Conservation (phyloP, 2,113 vertebrate genomes). For the Corythaeola cristata region DNA sequence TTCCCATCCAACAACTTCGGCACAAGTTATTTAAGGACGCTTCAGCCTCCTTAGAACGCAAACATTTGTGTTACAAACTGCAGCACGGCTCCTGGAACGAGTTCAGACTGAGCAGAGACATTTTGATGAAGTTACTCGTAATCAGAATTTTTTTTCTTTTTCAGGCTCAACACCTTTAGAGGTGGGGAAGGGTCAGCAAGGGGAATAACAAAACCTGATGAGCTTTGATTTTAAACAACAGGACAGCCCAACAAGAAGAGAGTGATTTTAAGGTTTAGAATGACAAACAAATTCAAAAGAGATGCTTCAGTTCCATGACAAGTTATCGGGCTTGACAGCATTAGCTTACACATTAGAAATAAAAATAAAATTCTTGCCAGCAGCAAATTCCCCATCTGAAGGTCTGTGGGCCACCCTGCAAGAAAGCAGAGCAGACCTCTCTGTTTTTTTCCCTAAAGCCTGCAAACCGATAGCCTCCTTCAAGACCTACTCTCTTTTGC, state of each 20-base stretch:
- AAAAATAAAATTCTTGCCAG: conserved; percentile 1
- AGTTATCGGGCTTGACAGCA: not conserved
- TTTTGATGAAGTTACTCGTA: not conserved
- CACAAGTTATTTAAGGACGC: conserved; percentile 45
- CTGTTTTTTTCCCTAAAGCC: not conserved
- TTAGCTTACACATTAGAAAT: not conserved
- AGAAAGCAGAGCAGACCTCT: not conserved
- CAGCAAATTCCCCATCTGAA: not conserved
- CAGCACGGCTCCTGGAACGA: conserved; percentile 25
- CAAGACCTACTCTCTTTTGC: not conserved
- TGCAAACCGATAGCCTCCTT: not conserved
- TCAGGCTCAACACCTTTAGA: not conserved
- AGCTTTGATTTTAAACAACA: not conserved
- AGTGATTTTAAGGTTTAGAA: not conserved
- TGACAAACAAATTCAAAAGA: not conserved
- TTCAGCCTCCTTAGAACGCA: conserved; percentile 20
- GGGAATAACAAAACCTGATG: not conserved
- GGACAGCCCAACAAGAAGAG: not conserved
- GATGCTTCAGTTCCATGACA: not conserved
- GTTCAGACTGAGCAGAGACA: not conserved
- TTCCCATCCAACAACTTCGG: not conserved
- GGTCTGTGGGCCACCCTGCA: not conserved
- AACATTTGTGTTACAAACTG: conserved; percentile 24
- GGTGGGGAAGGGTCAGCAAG: accelerated
- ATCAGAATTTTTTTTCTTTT: not conserved